Evolutionary conservation across 2,797 vertebrate species (phyloP).

Genomic region (Halcyon badia): DNA sequence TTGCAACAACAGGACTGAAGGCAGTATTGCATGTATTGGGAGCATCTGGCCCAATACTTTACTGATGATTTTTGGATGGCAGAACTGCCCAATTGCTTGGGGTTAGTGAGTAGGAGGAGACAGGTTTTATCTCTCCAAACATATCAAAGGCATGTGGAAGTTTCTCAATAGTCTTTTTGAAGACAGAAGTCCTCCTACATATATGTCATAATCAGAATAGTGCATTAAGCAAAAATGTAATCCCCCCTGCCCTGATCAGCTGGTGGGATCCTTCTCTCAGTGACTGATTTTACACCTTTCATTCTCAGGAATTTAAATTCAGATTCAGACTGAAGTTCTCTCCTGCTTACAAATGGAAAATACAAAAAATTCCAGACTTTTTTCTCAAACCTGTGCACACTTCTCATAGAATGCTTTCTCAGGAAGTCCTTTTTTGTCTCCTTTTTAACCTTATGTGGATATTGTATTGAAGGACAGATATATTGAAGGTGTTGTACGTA

Average conservation of each 20-base stretch:
- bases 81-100: neutral
- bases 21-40: neutral
- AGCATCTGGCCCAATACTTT: neutral
- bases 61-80: neutral
- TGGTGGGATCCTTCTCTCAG: neutral
- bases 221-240: neutral
- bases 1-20: neutral
- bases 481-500: neutral
- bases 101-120: neutral
- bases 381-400: neutral
- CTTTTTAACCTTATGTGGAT: neutral
- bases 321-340: neutral
- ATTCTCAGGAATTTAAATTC: neutral
- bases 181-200: neutral
- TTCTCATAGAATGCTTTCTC: neutral
- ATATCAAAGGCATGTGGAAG: neutral
- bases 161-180: constrained; percentile 38
- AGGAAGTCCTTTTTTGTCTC: neutral
- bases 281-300: neutral
- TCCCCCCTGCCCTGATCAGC: rapidly evolving
- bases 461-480: neutral
- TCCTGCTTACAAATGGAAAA: neutral
- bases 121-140: constrained; percentile 33
- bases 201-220: neutral
- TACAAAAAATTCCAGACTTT: neutral